Percentiles rank a stretch among this genome's conserved stretches.
phyloP scores from a whole-genome alignment of 1,140 invertebrate species.

The Drosophila grimshawi region DNA sequence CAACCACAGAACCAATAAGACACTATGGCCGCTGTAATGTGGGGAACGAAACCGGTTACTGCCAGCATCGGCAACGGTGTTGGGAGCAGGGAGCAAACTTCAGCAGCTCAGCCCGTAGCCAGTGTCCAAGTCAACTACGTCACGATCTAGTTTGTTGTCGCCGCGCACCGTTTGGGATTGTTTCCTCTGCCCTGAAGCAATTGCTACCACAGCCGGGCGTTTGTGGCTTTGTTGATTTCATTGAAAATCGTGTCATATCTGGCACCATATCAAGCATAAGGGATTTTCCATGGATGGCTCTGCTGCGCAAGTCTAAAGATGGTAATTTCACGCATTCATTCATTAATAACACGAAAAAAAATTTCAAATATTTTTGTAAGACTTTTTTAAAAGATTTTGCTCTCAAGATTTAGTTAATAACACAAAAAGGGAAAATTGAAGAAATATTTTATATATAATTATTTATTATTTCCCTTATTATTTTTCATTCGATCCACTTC shows the following conservation, averaged over 20 bases:
- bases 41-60: slow-evolving; percentile 14
- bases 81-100: not conserved
- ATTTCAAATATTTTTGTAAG: too few species aligned
- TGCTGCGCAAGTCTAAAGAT: slow-evolving; percentile 39
- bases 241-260: slow-evolving; percentile 34
- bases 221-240: slow-evolving; percentile 16
- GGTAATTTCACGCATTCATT: slow-evolving; percentile 25
- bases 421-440: too few species aligned
- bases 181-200: not conserved
- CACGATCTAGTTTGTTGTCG: slow-evolving; percentile 44
- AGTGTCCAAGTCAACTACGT: slow-evolving; percentile 18
- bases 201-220: slow-evolving; percentile 29
- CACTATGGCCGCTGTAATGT: slow-evolving; percentile 51
- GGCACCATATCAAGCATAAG: slow-evolving; percentile 27
- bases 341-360: too few species aligned
- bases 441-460: too few species aligned
- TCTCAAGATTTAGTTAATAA: too few species aligned
- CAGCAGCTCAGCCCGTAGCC: not conserved
- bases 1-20: slow-evolving; percentile 19
- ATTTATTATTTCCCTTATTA: too few species aligned
- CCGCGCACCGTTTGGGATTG: not conserved
- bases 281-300: slow-evolving; percentile 64
- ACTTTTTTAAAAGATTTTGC: too few species aligned
- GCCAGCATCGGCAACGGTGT: slow-evolving; percentile 31
- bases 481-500: too few species aligned